Conservation (phyloP, 2,113 vertebrate genomes). For the Zapornia atra region DNA sequence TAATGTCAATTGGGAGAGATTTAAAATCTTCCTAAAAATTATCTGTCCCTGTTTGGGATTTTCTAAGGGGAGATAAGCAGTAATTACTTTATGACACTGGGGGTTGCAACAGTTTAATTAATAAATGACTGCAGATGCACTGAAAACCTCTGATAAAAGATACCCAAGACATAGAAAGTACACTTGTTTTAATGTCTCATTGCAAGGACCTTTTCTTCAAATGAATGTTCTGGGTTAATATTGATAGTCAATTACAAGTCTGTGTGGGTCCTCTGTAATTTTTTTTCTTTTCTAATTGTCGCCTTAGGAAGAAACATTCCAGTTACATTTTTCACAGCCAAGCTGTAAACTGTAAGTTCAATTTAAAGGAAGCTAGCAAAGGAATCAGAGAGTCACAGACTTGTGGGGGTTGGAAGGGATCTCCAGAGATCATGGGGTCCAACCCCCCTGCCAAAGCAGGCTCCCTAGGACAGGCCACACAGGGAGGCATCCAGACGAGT, state of each 20-base stretch:
- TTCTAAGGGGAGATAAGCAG: not conserved
- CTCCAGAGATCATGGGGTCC: too few species aligned
- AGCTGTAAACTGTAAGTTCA: not conserved
- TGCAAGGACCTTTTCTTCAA: not conserved
- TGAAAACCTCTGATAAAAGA: constrained; percentile 3
- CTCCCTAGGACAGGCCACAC: too few species aligned
- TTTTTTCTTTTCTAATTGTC: not conserved
- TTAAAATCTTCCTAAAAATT: not conserved
- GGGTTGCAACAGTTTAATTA: not conserved
- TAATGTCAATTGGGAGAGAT: not conserved
- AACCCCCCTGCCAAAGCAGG: too few species aligned
- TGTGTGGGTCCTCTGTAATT: not conserved
- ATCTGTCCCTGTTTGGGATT: not conserved
- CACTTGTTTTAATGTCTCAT: not conserved
- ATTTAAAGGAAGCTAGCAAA: not conserved
- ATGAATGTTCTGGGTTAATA: not conserved
- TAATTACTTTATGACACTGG: constrained; percentile 22
- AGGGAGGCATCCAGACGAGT: too few species aligned
- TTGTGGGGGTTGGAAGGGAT: too few species aligned
- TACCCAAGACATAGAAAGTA: not conserved
- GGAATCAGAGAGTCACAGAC: too few species aligned
- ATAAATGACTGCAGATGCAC: not conserved
- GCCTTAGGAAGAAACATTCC: constrained; percentile 4
- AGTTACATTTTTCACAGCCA: not conserved
- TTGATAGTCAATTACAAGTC: not conserved